A percentile compares a stretch with the other conserved stretches of the same genome.
phyloP scores from a whole-genome alignment of 92 coral and sea anemone species.

The Porites rus region DNA sequence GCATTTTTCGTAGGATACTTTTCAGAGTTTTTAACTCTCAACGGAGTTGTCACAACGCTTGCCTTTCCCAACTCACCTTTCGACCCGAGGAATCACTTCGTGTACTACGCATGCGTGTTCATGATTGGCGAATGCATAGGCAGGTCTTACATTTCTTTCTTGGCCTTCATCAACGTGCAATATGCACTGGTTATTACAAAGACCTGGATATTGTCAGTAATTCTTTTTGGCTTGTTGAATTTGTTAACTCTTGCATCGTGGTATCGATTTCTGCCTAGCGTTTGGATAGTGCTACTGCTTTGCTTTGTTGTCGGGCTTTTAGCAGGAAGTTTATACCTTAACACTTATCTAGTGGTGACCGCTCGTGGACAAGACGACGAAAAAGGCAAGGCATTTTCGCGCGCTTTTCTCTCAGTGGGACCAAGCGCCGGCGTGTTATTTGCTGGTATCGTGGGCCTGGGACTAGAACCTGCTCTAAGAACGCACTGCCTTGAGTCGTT shows the following conservation, averaged over 20 bases:
- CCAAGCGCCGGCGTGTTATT: slow-evolving; percentile 70
- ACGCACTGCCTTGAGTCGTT: slow-evolving; percentile 62
- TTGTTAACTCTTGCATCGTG: slow-evolving; percentile 69
- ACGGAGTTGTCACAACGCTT: slow-evolving; percentile 78
- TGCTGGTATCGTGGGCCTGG: slow-evolving; percentile 80
- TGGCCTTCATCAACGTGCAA: slow-evolving; percentile 23
- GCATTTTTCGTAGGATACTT: slow-evolving; percentile 66
- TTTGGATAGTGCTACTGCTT: slow-evolving; percentile 67
- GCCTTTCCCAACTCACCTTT: slow-evolving; percentile 76
- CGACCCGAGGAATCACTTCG: slow-evolving; percentile 77
- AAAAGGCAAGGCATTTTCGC: slow-evolving; percentile 77
- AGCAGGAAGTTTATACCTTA: slow-evolving; percentile 75
- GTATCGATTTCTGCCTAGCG: slow-evolving; percentile 75
- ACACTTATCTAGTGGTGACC: slow-evolving; percentile 64
- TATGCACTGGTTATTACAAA: slow-evolving; percentile 43
- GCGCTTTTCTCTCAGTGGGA: slow-evolving; percentile 84
- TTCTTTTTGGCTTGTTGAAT: slow-evolving; percentile 52
- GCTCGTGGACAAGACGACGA: slow-evolving; percentile 46
- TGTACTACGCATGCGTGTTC: slow-evolving; percentile 72
- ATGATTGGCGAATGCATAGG: slow-evolving; percentile 78
- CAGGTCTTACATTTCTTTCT: slow-evolving; percentile 62
- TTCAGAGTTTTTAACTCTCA: slow-evolving; percentile 70
- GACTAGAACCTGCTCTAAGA: slow-evolving; percentile 63
- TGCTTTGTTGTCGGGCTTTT: slow-evolving; percentile 65
- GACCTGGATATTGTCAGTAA: slow-evolving; percentile 73